Evolutionary conservation across 35 echinoderm and acorn worm species (phyloP), one percentile per base, ranked within the genome.

Genomic region (Ophiothrix spiculata): DNA sequence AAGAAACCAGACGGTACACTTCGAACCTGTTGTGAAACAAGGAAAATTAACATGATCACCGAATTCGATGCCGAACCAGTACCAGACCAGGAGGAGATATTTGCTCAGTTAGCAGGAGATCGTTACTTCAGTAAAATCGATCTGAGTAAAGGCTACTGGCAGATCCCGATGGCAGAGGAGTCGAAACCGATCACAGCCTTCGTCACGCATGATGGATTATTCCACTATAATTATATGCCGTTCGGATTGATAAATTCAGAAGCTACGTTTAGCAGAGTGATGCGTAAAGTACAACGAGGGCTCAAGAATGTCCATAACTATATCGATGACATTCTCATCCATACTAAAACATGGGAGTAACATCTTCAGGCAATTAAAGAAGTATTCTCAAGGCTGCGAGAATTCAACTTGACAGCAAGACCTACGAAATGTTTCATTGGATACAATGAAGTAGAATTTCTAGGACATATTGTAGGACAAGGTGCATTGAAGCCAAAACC

Each of bases 21-120:
- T 64, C 31, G 82, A 64, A 79, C 86, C 45, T 90, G 89, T 79
- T n/a, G 75, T 17, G 90, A 91, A 36, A 87, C 79, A 11, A 54
- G 45, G 21, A 54, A 21, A 54, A 54, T 54, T 54, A 54, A 54
- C 21, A 21, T 21, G 45, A 31, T 0, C 76, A 90, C 90, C 35
- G 34, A 87, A 14, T 86, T 87, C 63, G 90, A 91, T 41, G 74
- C 83, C n/a, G 83, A 91, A 74, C 90, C 88, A 36, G 86, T 86
- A 12, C 88, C 81, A 36, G 75, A 85, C 36, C 88, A 74, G 34
- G 88, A 85, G 35, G 88, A 85, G 49, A 64, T 90, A 25, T 90
- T 81, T 42, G 35, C 78, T 15, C 16, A 54, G 45, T 21, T 54
- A 21, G 8, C 45, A 54, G 21, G 21, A 21, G 45, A 54, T 54